These are phyloP conservation scores for Amblyjoppa fuscipennis DNA, from an alignment of 2,888 invertebrate species.

Conservation along the genomic window DNA sequence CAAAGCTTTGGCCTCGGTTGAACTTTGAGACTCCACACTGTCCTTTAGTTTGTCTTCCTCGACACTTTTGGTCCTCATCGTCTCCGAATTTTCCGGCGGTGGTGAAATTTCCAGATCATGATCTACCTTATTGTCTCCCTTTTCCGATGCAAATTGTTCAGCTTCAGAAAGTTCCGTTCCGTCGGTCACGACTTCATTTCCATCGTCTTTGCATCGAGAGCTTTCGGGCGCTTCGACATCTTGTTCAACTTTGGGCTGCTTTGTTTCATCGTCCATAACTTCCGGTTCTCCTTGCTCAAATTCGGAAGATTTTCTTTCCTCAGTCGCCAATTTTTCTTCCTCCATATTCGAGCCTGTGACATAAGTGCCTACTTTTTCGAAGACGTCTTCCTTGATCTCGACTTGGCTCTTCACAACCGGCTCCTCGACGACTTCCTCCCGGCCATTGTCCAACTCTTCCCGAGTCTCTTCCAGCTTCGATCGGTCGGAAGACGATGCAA, in stretches of 20 bases:
- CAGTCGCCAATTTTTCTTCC: neutral
- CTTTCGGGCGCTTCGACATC: neutral
- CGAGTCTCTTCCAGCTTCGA: conserved; percentile 42
- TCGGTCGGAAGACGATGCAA: conserved; percentile 13
- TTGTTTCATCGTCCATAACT: neutral
- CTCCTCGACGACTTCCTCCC: conserved; percentile 44
- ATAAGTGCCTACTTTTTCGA: conserved; percentile 46
- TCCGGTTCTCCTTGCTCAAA: neutral
- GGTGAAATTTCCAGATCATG: neutral
- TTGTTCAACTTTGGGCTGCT: neutral
- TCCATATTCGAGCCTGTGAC: conserved; percentile 53
- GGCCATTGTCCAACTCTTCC: conserved; percentile 26
- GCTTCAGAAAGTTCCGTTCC: no score
- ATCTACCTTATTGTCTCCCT: neutral
- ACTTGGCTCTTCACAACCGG: conserved; percentile 55
- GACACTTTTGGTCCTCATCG: neutral
- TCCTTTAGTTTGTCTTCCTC: neutral
- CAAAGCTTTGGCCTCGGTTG: neutral
- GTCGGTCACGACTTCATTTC: neutral
- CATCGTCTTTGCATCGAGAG: neutral
- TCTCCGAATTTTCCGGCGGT: neutral
- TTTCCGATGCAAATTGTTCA: neutral
- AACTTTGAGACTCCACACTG: neutral
- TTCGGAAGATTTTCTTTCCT: neutral
- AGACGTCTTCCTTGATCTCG: conserved; percentile 61